phyloP scores from a whole-genome alignment of 2,888 invertebrate species.

The Drosophila differens region DNA sequence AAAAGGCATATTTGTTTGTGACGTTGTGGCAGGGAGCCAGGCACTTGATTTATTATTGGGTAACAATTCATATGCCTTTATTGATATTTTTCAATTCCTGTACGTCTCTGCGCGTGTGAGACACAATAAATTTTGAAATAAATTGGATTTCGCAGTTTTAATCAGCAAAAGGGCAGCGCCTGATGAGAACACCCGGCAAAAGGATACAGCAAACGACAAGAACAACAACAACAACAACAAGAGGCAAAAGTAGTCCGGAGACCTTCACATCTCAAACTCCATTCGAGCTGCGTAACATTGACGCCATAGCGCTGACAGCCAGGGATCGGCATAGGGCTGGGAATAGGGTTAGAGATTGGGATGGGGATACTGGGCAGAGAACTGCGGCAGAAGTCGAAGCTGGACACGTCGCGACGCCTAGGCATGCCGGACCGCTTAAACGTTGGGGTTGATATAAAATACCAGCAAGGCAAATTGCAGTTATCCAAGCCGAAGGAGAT shows the following conservation, averaged over 20 bases:
- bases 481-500: neutral
- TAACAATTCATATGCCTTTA: constrained; percentile 81
- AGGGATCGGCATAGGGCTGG: constrained; percentile 18
- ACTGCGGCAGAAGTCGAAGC: constrained; percentile 40
- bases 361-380: constrained; percentile 10
- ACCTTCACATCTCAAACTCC: constrained; percentile 43
- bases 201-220: constrained; percentile 12
- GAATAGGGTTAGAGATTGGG: constrained; percentile 14
- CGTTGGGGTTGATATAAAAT: constrained; percentile 60
- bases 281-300: constrained; percentile 30
- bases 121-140: constrained; percentile 82
- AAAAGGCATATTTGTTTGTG: constrained; percentile 77
- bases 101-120: constrained; percentile 76
- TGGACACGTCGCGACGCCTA: constrained; percentile 57
- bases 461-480: constrained; percentile 20
- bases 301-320: constrained; percentile 61
- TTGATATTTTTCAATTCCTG: constrained; percentile 78
- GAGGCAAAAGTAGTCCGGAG: constrained; percentile 13
- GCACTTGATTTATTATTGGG: constrained; percentile 80
- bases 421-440: constrained; percentile 70
- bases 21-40: constrained; percentile 25
- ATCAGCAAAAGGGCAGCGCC: constrained; percentile 71
- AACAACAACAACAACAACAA: neutral
- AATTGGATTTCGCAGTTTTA: constrained; percentile 81
- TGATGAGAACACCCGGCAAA: constrained; percentile 54